Evolutionary conservation across 2,888 invertebrate species (phyloP).

Genomic region (Heliconius hortense): DNA sequence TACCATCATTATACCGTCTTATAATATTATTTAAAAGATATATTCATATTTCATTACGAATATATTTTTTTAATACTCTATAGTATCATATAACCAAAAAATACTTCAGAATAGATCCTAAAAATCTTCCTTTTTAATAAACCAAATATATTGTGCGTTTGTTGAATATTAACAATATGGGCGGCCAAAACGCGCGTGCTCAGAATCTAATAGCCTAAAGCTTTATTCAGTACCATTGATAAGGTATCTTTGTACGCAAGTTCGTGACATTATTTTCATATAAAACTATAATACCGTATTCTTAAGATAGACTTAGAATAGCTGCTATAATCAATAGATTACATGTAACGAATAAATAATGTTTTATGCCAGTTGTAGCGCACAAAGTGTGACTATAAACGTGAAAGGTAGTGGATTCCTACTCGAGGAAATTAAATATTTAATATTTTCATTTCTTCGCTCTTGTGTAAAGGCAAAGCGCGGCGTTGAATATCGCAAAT

Average conservation of each 20-base stretch:
- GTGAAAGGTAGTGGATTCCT: too few relatives aligned
- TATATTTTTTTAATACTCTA: too few relatives aligned
- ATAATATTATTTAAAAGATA: neutral
- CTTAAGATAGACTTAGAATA: neutral
- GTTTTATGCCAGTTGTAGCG: too few relatives aligned
- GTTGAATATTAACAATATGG: conserved; percentile 33
- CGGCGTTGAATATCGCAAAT: too few relatives aligned
- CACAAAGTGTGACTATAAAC: too few relatives aligned
- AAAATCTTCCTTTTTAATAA: conserved; percentile 26
- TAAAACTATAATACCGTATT: neutral
- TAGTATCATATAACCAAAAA: too few relatives aligned
- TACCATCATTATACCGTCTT: too few relatives aligned
- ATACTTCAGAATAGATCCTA: conserved; percentile 11
- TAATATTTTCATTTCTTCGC: too few relatives aligned
- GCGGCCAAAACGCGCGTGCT: conserved; percentile 26
- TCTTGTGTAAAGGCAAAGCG: too few relatives aligned
- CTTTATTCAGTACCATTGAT: conserved; percentile 18
- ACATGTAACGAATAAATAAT: too few relatives aligned
- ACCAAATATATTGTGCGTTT: conserved; percentile 29
- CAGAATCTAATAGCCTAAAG: conserved; percentile 28
- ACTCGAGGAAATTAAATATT: too few relatives aligned
- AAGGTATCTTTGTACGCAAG: conserved; percentile 13
- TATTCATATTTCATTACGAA: neutral
- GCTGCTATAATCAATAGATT: neutral
- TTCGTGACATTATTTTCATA: conserved; percentile 13